These are phyloP conservation scores for Pachyuromys duprasi DNA, from an alignment of 2,797 vertebrate genomes.

Conservation along the genomic window DNA sequence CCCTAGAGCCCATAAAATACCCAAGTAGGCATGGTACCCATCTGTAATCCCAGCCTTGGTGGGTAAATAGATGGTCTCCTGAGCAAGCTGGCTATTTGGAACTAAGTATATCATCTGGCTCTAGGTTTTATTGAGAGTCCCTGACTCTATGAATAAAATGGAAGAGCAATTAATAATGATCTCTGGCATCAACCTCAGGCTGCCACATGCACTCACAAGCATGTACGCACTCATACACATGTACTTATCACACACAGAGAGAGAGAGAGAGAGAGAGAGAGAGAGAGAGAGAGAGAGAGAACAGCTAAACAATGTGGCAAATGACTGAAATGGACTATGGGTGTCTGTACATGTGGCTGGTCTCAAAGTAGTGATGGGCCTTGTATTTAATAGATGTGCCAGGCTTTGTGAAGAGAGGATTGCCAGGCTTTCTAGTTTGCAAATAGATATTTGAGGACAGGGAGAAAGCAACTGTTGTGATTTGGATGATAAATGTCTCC, in stretches of 20 bases:
- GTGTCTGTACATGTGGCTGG: neutral
- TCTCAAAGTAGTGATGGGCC: neutral
- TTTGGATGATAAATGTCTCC: neutral
- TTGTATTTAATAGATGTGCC: neutral
- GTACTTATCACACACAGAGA: neutral
- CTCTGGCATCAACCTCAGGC: neutral
- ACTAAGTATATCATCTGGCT: neutral
- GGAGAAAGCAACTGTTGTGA: neutral
- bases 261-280: neutral
- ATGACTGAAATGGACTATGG: neutral
- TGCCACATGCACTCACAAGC: neutral
- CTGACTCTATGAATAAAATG: neutral
- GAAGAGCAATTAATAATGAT: neutral
- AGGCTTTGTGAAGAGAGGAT: neutral
- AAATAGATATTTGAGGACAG: constrained; percentile 25
- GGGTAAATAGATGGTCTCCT: no score
- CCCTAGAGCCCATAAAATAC: neutral
- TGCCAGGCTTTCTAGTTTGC: constrained; percentile 21
- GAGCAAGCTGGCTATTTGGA: neutral
- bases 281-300: neutral
- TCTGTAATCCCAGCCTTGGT: neutral
- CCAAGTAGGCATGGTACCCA: neutral
- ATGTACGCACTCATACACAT: neutral
- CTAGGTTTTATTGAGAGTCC: neutral
- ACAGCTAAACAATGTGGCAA: neutral